Evolutionary conservation across 2,888 invertebrate genomes (phyloP).

Genomic region (Chaetoderma sp.): DNA sequence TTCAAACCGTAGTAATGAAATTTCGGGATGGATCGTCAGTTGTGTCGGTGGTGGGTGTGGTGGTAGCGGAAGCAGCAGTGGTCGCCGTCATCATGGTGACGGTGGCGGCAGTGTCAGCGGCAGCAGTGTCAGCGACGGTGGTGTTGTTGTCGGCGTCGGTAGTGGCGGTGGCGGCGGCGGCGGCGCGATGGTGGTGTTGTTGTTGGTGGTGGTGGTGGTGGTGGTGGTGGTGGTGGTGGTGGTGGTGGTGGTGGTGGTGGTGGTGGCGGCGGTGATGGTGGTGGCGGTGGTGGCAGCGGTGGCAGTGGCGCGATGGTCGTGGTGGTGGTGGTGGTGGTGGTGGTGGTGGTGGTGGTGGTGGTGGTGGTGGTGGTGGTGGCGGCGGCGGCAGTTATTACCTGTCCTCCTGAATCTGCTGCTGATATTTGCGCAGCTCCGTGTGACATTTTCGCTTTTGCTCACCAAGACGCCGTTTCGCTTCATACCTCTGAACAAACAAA

Average conservation of each 20-base stretch:
- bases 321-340: background rate
- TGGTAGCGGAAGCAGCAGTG: background rate
- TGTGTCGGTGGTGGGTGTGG: conserved; percentile 1
- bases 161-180: background rate
- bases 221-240: conserved; percentile 4
- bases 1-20: background rate
- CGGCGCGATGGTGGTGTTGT: background rate
- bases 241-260: conserved; percentile 6
- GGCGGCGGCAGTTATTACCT: conserved; percentile 1
- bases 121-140: background rate
- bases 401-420: no score
- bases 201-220: conserved; percentile 1
- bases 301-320: no score
- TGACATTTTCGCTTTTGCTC: no score
- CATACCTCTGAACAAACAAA: no score
- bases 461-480: no score
- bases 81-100: background rate
- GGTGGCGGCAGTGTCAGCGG: background rate
- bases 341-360: background rate
- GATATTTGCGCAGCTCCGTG: no score
- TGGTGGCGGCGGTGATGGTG: conserved; percentile 7
- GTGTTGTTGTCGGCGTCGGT: background rate
- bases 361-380: background rate
- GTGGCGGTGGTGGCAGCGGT: background rate
- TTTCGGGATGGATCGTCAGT: background rate